Evolutionary conservation across 1,140 invertebrate species (phyloP), one percentile per base, ranked within the genome.

Genomic region (Capitella teleta): DNA sequence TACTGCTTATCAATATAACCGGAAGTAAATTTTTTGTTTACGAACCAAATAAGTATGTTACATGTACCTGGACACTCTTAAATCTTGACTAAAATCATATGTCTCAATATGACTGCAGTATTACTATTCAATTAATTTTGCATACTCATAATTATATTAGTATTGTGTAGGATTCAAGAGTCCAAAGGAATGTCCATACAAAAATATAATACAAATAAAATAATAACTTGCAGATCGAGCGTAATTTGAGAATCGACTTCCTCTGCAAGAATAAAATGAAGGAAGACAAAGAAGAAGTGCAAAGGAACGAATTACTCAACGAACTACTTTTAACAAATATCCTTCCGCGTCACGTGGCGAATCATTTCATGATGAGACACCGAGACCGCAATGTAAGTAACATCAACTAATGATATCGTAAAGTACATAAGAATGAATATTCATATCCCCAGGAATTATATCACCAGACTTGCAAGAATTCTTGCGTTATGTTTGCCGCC

Each of bases 321-420:
- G 65, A 64, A 46, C 57, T 66, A 30, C 52, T 72, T 5, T 73
- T 95, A 28, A 90, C 90, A 70, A 96, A 96, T 73, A 79, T 96
- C 54, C 76, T 96, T 32, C 91, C 91, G 5, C 80, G 84, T 45
- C 89, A 93, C 73, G 91, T 96, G 30, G 89, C 89, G 28, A 85
- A 84, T 24, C 88, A 94, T 72, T 95, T 97, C 73, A 75, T 95
- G 44, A 85, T 61, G n/a, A 60, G 62, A 19, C 59, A 70, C 18
- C 51, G 71, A 34, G 61, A 65, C 32, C 54, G 64, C 49, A 65
- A 70, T 38, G 72, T 73, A 53, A 53, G 57, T 34, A 34, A 34
- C 32, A 34, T 34, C 16, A 34, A 16, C 32, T 1, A 10, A 34
- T 34, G 10, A 34, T 24, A 19, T 21, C 5, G 12, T 38, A 21